Percentiles rank a stretch among this genome's conserved stretches.
These are phyloP conservation scores for Bellardia bayeri DNA, from an alignment of 2,888 invertebrate genomes.

Conservation along the genomic window DNA sequence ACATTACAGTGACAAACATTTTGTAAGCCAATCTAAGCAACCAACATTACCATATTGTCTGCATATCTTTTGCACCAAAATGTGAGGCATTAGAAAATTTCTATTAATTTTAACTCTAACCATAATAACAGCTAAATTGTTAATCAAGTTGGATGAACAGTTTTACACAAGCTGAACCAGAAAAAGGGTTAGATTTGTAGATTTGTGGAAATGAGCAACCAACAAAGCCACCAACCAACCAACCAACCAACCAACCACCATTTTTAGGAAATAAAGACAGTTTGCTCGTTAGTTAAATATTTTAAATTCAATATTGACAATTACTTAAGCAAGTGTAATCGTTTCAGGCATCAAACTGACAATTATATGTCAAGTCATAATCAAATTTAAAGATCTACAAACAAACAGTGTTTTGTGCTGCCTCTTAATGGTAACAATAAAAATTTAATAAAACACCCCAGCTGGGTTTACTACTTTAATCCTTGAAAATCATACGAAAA, in stretches of 20 bases:
- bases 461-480: slow-evolving; percentile 75
- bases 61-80: slow-evolving; percentile 37
- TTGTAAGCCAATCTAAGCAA: slow-evolving; percentile 60
- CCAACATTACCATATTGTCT: slow-evolving; percentile 66
- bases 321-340: slow-evolving; percentile 77
- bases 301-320: slow-evolving; percentile 79
- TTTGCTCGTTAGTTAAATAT: slow-evolving; percentile 58
- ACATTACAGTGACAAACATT: slow-evolving; percentile 49
- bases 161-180: slow-evolving; percentile 43
- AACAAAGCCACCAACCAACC: slow-evolving; percentile 1
- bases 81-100: slow-evolving; percentile 66
- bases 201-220: slow-evolving; percentile 50
- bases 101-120: slow-evolving; percentile 74
- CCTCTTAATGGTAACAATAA: slow-evolving; percentile 57
- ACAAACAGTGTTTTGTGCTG: slow-evolving; percentile 52
- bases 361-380: slow-evolving; percentile 76
- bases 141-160: slow-evolving; percentile 59
- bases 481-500: slow-evolving; percentile 66
- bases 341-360: slow-evolving; percentile 71
- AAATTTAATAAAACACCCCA: slow-evolving; percentile 69
- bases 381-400: slow-evolving; percentile 74
- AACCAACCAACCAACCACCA: neutral
- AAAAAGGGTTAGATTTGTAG: slow-evolving; percentile 66
- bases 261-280: neutral
- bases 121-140: slow-evolving; percentile 67